Percentiles rank a stretch among this genome's conserved stretches.
These are phyloP conservation scores for Cochlearius cochlearius DNA, from an alignment of 2,113 vertebrate genomes.

Conservation along the genomic window DNA sequence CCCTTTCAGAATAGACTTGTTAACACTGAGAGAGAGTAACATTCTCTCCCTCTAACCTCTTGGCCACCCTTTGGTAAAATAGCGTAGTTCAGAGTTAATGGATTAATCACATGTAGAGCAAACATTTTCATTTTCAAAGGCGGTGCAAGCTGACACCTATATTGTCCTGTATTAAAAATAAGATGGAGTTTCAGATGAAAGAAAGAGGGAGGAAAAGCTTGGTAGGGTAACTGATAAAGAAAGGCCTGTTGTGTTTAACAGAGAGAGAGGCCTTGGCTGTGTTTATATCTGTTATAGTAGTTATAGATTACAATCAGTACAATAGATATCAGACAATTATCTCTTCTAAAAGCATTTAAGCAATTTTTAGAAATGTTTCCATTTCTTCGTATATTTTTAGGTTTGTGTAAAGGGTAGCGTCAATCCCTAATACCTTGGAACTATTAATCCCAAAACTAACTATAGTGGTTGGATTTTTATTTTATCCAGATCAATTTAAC, in stretches of 20 bases:
- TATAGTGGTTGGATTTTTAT: neutral
- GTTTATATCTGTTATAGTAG: neutral
- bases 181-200: neutral
- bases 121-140: constrained; percentile 3
- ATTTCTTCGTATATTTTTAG: neutral
- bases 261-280: neutral
- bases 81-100: neutral
- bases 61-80: neutral
- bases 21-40: neutral
- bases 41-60: neutral
- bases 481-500: neutral
- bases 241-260: neutral
- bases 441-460: neutral
- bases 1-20: constrained; percentile 3
- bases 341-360: neutral
- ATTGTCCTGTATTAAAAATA: neutral
- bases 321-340: neutral
- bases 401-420: neutral
- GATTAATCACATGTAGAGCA: neutral
- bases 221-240: neutral
- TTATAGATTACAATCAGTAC: neutral
- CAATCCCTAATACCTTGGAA: neutral
- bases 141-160: neutral
- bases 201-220: neutral
- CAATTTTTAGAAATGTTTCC: neutral